Base-by-base conservation (phyloP, 2,888 invertebrate genomes). In the Cephus rjabovi region DNA sequence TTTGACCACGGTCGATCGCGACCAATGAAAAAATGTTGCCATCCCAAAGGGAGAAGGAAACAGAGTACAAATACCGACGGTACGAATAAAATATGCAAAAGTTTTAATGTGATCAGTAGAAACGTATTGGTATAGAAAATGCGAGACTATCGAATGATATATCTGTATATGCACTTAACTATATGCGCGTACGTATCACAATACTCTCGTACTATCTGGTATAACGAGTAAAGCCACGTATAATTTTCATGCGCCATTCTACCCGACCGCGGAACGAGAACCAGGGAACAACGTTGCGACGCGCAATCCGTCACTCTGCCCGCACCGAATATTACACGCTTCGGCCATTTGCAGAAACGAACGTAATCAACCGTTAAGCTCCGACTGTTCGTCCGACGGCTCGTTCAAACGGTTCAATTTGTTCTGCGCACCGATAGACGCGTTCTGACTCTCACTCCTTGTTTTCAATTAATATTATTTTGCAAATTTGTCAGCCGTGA, bases 341-440 rank as follows among this genome's bases (percentile, higher is more conserved):
- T 56, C 56, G 56, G 56, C 56, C 56, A 56, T 56, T 56, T 56
- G 56, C 56, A 56, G 56, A 56, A 56, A 40, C 31, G 74, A 77
- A 75, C 71, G 77, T 76, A 81, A 82, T 81, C 82, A 81, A 77
- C 75, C 77, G 81, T 79, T 81, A 80, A 81, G 79, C 75, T 81
- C 70, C 74, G 69, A 70, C 75, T 75, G 77, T 76, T 74, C 34
- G 80, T 76, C 74, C 75, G 74, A 40, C 77, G 77, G 76, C 80
- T 73, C 76, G 75, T 79, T 56, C 77, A 79, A 81, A 81, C 79
- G 81, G 76, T 81, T 76, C 81, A 81, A 81, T 81, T 81, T 81
- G 78, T 69, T 69, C 79, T 56, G 56, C 56, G 56, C 9, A 56
- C 56, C 56, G 56, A 56, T 56, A 56, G 23, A 56, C 56, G 23